Conservation (phyloP, 2,888 invertebrate species). For the Glomeris marginata region DNA sequence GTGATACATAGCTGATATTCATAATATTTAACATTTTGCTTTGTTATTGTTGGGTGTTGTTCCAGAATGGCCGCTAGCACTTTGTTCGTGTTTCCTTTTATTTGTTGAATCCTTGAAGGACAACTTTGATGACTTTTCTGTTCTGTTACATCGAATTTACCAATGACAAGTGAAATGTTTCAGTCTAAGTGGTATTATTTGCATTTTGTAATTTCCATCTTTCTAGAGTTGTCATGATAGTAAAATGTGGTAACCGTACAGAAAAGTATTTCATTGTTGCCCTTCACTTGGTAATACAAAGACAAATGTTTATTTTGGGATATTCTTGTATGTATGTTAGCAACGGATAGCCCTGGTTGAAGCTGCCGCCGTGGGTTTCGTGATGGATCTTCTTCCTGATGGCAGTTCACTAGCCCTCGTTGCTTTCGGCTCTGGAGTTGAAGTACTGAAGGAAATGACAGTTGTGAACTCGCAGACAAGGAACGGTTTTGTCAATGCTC, state of each 20-base stretch:
- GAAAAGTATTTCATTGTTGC: not conserved
- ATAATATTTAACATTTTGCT: no score
- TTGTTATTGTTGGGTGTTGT: no score
- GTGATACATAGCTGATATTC: no score
- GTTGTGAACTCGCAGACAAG: constrained; percentile 1
- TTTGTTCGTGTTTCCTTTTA: no score
- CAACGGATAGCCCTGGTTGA: constrained; percentile 34
- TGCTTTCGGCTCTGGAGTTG: constrained; percentile 19
- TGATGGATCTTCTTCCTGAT: constrained; percentile 37
- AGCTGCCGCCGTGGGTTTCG: constrained; percentile 42
- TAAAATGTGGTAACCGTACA: not conserved
- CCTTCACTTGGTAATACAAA: not conserved
- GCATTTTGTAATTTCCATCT: not conserved
- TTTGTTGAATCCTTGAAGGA: no score
- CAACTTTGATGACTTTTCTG: no score
- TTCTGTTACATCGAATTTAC: no score
- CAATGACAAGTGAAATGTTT: not conserved
- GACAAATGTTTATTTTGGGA: not conserved
- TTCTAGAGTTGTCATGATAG: not conserved
- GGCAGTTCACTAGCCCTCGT: constrained; percentile 28
- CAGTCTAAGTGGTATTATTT: not conserved
- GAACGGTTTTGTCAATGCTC: constrained; percentile 14
- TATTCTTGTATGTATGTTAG: not conserved
- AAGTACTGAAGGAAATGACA: constrained; percentile 4
- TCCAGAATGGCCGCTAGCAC: no score